A percentile compares a stretch with the other conserved stretches of the same genome.
These are phyloP conservation scores for Ricordea florida DNA, from an alignment of 92 coral and sea anemone species.

Conservation along the genomic window DNA sequence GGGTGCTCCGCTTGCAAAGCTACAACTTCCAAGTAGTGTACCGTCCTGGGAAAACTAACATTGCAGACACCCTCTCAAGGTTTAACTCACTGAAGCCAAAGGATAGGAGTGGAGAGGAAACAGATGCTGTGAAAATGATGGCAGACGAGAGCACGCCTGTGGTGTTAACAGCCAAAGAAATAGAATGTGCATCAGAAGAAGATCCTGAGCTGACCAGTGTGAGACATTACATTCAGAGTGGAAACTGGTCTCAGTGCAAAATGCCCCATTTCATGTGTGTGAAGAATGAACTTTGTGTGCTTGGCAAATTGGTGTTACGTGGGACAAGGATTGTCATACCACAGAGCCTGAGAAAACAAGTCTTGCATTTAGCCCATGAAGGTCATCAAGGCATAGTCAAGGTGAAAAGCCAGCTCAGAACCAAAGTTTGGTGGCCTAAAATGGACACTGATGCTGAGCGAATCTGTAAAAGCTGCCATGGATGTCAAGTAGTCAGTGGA, in stretches of 20 bases:
- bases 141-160: conserved; percentile 5
- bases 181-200: conserved; percentile 8
- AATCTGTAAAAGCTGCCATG: conserved; percentile 53
- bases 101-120: conserved; percentile 6
- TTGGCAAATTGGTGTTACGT: conserved; percentile 50
- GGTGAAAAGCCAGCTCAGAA: conserved; percentile 39
- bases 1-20: conserved; percentile 33
- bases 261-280: conserved; percentile 33
- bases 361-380: conserved; percentile 43
- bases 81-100: not conserved
- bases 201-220: conserved; percentile 13
- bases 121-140: conserved; percentile 14
- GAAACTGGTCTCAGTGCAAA: conserved; percentile 64
- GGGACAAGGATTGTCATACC: conserved; percentile 53
- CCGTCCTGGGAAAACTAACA: conserved; percentile 33
- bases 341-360: conserved; percentile 29
- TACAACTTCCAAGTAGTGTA: conserved; percentile 26
- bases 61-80: conserved; percentile 41
- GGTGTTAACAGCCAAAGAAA: not conserved
- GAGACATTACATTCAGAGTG: conserved; percentile 8
- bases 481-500: conserved; percentile 49
- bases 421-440: conserved; percentile 70
- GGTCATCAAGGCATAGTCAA: conserved; percentile 57
- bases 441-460: conserved; percentile 48
- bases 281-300: conserved; percentile 44